Conservation (phyloP, 1,140 invertebrate species). For the Drosophila orosa region DNA sequence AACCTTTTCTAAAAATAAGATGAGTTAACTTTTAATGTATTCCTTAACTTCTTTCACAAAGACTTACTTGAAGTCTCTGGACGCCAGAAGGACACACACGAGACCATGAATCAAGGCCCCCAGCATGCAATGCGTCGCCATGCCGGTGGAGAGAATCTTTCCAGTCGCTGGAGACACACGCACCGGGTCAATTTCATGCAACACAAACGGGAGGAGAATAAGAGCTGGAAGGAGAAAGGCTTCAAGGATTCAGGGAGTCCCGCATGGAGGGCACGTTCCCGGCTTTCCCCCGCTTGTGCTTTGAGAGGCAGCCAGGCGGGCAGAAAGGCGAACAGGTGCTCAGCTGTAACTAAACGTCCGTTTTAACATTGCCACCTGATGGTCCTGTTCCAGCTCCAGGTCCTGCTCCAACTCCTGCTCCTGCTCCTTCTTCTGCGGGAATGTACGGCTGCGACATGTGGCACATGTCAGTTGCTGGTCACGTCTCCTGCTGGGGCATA, state of each 20-base stretch:
- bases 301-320: slow-evolving; percentile 61
- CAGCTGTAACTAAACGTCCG: slow-evolving; percentile 79
- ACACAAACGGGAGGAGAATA: slow-evolving; percentile 35
- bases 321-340: slow-evolving; percentile 64
- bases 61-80: slow-evolving; percentile 4
- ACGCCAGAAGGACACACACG: not conserved
- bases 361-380: slow-evolving; percentile 64
- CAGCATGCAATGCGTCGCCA: slow-evolving; percentile 39
- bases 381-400: slow-evolving; percentile 10
- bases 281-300: slow-evolving; percentile 33
- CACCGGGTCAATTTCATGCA: slow-evolving; percentile 78
- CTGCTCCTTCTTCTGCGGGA: slow-evolving; percentile 2
- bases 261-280: slow-evolving; percentile 69
- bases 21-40: not conserved
- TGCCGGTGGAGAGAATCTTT: slow-evolving; percentile 22
- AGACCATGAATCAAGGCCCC: slow-evolving; percentile 46
- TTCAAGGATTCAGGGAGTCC: slow-evolving; percentile 4
- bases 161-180: slow-evolving; percentile 57
- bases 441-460: slow-evolving; percentile 38
- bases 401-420: slow-evolving; percentile 3
- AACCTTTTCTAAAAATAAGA: not conserved
- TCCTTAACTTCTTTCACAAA: not conserved
- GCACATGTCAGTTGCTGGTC: slow-evolving; percentile 58
- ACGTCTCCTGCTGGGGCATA: slow-evolving; percentile 65
- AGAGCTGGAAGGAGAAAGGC: not conserved